These are phyloP conservation scores for Melolontha melolontha DNA, from an alignment of 2,888 invertebrate genomes.

Conservation along the genomic window DNA sequence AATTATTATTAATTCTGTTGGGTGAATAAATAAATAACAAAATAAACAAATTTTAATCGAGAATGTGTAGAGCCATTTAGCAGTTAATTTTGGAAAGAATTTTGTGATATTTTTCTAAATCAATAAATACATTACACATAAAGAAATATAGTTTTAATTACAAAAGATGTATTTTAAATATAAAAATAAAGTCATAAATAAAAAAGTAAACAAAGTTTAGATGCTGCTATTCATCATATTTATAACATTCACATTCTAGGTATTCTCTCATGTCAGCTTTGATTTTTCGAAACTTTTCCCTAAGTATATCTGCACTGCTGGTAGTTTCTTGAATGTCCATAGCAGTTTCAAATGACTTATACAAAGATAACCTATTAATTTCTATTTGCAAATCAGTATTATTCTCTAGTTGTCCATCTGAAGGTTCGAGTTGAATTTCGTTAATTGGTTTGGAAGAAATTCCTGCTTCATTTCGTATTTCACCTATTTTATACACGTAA, in stretches of 20 bases:
- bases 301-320: slow-evolving; percentile 27
- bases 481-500: slow-evolving; percentile 39
- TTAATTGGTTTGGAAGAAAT: slow-evolving; percentile 17
- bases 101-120: no score
- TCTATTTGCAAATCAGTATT: slow-evolving; percentile 7
- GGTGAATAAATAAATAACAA: no score
- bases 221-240: slow-evolving; percentile 13
- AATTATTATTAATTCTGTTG: no score
- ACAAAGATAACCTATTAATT: slow-evolving; percentile 1
- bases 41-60: no score
- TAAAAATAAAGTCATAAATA: no score
- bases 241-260: slow-evolving; percentile 40
- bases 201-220: no score
- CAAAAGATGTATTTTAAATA: no score
- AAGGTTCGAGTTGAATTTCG: no score
- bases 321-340: slow-evolving; percentile 33
- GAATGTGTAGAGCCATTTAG: no score
- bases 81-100: no score
- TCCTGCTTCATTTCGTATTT: slow-evolving; percentile 24
- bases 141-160: no score
- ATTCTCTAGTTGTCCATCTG: neutral
- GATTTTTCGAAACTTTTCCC: slow-evolving; percentile 34
- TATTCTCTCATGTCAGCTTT: slow-evolving; percentile 27
- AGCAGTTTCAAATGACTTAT: slow-evolving; percentile 37
- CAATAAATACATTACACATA: no score